A percentile compares a stretch with the other conserved stretches of the same genome.
Conservation (phyloP, 2,888 invertebrate genomes). For the Scaptomyza polygonia region DNA sequence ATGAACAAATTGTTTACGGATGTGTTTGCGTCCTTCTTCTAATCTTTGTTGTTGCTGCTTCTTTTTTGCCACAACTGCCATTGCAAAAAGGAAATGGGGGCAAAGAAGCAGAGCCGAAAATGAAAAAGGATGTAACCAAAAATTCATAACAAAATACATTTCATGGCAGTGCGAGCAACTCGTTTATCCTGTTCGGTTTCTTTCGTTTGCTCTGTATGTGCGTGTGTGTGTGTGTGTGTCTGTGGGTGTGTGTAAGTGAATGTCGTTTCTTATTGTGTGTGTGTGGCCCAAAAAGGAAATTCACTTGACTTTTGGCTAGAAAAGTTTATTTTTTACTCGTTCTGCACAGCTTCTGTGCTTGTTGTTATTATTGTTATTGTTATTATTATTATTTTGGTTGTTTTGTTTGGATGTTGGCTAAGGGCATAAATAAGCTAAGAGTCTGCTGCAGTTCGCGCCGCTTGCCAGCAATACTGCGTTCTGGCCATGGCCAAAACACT, state of each 20-base stretch:
- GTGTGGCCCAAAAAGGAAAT: constrained; percentile 61
- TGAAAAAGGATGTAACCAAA: constrained; percentile 71
- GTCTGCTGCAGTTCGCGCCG: constrained; percentile 70
- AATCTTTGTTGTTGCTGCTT: constrained; percentile 47
- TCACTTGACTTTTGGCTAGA: constrained; percentile 78
- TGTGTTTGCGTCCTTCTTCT: constrained; percentile 75
- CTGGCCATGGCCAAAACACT: constrained; percentile 54
- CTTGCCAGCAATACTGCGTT: constrained; percentile 60
- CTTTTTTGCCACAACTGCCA: constrained; percentile 31
- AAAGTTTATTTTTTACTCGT: constrained; percentile 46
- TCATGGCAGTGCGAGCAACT: constrained; percentile 68
- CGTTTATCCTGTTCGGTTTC: constrained; percentile 56
- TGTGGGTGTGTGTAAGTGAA: constrained; percentile 18
- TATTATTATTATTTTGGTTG: constrained; percentile 36
- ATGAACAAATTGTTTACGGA: constrained; percentile 79
- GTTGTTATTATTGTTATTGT: constrained; percentile 28
- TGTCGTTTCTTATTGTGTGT: constrained; percentile 34
- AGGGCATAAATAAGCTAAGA: constrained; percentile 68
- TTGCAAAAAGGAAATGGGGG: constrained; percentile 43
- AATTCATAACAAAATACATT: constrained; percentile 78
- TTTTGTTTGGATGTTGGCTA: constrained; percentile 47
- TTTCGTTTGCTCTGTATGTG: constrained; percentile 14
- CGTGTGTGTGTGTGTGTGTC: constrained; percentile 11
- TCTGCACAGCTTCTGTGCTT: constrained; percentile 10
- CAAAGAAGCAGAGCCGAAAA: constrained; percentile 33